Percentiles rank a stretch among this genome's conserved stretches.
phyloP scores from a whole-genome alignment of 2,888 invertebrate genomes.

The Ichneumoninae sp. region DNA sequence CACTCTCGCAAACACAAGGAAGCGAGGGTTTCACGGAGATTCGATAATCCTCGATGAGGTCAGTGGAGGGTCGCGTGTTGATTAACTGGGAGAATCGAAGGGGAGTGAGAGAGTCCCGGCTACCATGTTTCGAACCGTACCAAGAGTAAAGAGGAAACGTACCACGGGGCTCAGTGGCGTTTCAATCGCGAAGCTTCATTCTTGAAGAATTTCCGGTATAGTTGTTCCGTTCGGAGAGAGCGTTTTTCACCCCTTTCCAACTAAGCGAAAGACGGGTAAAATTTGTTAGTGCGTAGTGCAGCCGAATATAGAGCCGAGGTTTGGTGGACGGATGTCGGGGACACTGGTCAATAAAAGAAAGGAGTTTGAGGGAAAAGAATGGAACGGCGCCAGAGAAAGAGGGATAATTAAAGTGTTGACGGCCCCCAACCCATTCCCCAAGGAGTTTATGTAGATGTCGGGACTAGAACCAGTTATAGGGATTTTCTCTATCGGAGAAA shows the following conservation, averaged over 20 bases:
- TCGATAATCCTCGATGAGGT: conserved; percentile 74
- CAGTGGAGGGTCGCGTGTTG: conserved; percentile 72
- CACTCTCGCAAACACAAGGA: conserved; percentile 26
- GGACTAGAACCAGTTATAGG: background rate
- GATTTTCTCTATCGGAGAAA: conserved; percentile 6
- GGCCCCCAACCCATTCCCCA: conserved; percentile 19
- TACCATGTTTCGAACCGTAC: conserved; percentile 49
- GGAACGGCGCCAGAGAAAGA: conserved; percentile 53
- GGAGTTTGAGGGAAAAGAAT: conserved; percentile 36
- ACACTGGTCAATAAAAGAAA: conserved; percentile 25
- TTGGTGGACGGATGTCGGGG: background rate
- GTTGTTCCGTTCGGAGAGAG: background rate
- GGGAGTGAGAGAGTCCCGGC: conserved; percentile 31
- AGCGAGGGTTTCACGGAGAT: conserved; percentile 68
- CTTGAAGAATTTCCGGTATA: conserved; percentile 45
- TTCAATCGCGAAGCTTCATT: conserved; percentile 28
- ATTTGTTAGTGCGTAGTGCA: too few relatives aligned
- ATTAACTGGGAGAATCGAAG: conserved; percentile 70
- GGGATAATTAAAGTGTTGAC: conserved; percentile 56
- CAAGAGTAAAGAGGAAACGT: conserved; percentile 19
- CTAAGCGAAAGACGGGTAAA: background rate
- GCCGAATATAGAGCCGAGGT: too few relatives aligned
- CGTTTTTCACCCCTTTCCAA: background rate
- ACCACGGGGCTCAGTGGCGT: conserved; percentile 39
- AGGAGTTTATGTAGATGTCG: conserved; percentile 37